Base-by-base conservation (phyloP, 1,140 invertebrate genomes). In the Zophobas morio region DNA sequence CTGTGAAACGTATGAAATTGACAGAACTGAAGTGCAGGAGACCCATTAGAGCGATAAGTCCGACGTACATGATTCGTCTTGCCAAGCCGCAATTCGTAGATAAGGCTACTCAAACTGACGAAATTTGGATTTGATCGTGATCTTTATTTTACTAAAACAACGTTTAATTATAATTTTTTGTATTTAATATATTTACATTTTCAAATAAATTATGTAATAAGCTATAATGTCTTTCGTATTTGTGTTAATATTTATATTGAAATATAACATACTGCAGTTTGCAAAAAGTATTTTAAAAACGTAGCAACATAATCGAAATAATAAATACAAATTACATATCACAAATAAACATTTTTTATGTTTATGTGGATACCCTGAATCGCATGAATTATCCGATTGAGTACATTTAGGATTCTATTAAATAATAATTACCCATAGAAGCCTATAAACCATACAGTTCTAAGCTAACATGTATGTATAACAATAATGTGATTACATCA, bases 401-500 rank as follows among this genome's bases (percentile, higher is more conserved):
- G 71, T 73, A 73, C 71, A 73, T 73, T 73, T 73, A 73, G 49
- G 49, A 56, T 73, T 54, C 71, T 73, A 73, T 56, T 73, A 73
- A 73, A 73, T 73, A 74, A 74, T 74, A 74, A 74, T 74, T 74
- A 74, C 54, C 72, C 72, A 74, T 74, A 74, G 72, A 74, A 74
- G 72, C 72, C 72, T 74, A 74, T 76, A 79, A 79, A 76, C 78
- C 78, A 79, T 79, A 80, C 39, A 80, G 63, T 74, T 75, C 79
- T 80, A 80, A 40, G 74, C 79, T 80, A 80, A 79, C 79, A 80
- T 75, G 74, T 78, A 80, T 76, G 74, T 75, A 80, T 76, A 79
- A 82, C 75, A 81, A 80, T 76, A 75, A 79, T 75, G 76, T 79
- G 78, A 82, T 80, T 82, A 83, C 79, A 81, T 80, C 75, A 81